Conservation (phyloP, 2,113 vertebrate genomes). For the Dipodomys stephensi region DNA sequence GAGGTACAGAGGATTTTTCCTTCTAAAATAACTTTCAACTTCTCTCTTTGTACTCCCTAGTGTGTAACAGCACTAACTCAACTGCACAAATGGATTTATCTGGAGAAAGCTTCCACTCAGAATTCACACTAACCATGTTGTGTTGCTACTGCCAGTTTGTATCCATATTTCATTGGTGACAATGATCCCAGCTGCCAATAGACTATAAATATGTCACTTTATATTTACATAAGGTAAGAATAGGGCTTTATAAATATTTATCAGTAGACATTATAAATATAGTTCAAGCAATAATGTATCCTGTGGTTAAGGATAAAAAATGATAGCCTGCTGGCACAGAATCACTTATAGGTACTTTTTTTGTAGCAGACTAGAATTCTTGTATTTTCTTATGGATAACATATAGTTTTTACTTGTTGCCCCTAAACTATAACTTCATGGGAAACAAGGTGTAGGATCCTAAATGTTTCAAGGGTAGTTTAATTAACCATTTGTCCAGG, state of each 20-base stretch:
- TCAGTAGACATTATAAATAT: background rate
- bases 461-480: background rate
- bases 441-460: background rate
- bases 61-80: background rate
- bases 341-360: background rate
- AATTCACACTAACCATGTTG: background rate
- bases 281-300: background rate
- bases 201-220: background rate
- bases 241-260: slow-evolving; percentile 1
- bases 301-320: background rate
- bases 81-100: background rate
- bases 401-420: background rate
- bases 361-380: background rate
- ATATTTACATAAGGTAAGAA: background rate
- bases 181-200: background rate
- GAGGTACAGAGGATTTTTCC: background rate
- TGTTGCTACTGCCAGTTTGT: background rate
- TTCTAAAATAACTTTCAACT: background rate
- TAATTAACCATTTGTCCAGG: slow-evolving; percentile 1
- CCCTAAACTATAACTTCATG: background rate
- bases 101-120: background rate
- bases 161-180: background rate
- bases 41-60: background rate
- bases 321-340: background rate
- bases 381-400: background rate